phyloP scores from a whole-genome alignment of 2,113 vertebrate species.

The Carassius carassius region DNA sequence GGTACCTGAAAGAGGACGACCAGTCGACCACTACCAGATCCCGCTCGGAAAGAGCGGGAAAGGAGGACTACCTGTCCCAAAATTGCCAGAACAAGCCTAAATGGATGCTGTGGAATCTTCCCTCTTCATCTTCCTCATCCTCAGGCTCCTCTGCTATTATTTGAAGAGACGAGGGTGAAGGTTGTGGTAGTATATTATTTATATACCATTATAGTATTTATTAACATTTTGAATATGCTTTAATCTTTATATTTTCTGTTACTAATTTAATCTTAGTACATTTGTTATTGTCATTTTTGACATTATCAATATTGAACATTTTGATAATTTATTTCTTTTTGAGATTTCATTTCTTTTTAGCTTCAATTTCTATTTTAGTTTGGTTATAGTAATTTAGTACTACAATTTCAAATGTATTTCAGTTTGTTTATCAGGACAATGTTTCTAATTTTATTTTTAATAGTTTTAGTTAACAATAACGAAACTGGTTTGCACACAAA shows the following conservation, averaged over 20 bases:
- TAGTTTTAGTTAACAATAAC: not conserved
- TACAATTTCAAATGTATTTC: too few relatives aligned
- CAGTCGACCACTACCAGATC: conserved; percentile 85
- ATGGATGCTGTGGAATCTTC: conserved; percentile 83
- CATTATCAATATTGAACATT: too few relatives aligned
- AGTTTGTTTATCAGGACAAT: too few relatives aligned
- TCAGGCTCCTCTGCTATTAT: conserved; percentile 79
- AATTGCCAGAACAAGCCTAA: conserved; percentile 81
- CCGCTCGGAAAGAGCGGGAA: conserved; percentile 81
- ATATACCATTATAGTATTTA: not conserved
- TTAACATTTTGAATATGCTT: not conserved
- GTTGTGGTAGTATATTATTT: not conserved
- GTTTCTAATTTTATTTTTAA: too few relatives aligned
- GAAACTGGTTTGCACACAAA: not conserved
- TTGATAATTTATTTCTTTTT: too few relatives aligned
- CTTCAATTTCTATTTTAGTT: too few relatives aligned
- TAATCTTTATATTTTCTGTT: not conserved
- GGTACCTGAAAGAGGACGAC: conserved; percentile 88
- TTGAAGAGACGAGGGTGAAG: conserved; percentile 60
- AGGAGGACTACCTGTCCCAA: conserved; percentile 82
- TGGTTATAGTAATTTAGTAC: too few relatives aligned
- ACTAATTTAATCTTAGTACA: not conserved
- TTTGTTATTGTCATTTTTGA: too few relatives aligned
- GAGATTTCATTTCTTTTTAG: too few relatives aligned
- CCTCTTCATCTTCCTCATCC: conserved; percentile 63